Evolutionary conservation across 2,797 vertebrate species (phyloP), one percentile per base, ranked within the genome.

Genomic region (Botia kubotai): DNA sequence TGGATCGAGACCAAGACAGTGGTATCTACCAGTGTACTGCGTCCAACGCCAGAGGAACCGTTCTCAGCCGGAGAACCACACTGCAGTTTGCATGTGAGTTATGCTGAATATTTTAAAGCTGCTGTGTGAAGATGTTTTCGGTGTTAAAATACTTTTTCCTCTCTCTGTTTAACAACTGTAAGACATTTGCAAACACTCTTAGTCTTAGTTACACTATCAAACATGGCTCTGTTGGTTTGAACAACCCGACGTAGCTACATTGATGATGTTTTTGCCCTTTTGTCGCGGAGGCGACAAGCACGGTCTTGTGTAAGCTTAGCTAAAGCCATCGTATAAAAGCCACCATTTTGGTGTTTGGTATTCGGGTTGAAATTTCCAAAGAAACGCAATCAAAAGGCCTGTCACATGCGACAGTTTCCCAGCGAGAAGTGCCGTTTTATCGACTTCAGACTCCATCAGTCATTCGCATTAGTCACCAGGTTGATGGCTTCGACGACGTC

Each of bases 21-120:
- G 96, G 96, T 85, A 87, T 87, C 23, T 97, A 96, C 89, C 96
- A 96, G 66, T 97, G 96, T 82, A 92, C 87, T 3, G 94, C 95
- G 33, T 92, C 90, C 86, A 96, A 95, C 83, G 77, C 87, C 0
- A 86, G 89, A 77, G 96, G 96, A 75, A 94, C 93, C 66, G 84
- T 96, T 84, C 90, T 95, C 83, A 96, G 96, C 91, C 89, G 90
- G 87, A 94, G 89, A 92, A 94, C 93, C 65, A 94, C 90, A 77
- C 90, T 97, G 33, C 94, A 95, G 71, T 97, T 97, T 91, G 95
- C 95, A 88, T 96, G 96, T 96, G 91, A 96, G 96, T 94, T 82
- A 82, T 29, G 5, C 0, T 29, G 23, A 29, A 62, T 16, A 17
- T 63, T 33, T 17, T 6, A 33, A 63, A 2, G 5, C 13, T 63